These are phyloP conservation scores for Gibbula magus DNA, from an alignment of 2,888 invertebrate species.

Conservation along the genomic window DNA sequence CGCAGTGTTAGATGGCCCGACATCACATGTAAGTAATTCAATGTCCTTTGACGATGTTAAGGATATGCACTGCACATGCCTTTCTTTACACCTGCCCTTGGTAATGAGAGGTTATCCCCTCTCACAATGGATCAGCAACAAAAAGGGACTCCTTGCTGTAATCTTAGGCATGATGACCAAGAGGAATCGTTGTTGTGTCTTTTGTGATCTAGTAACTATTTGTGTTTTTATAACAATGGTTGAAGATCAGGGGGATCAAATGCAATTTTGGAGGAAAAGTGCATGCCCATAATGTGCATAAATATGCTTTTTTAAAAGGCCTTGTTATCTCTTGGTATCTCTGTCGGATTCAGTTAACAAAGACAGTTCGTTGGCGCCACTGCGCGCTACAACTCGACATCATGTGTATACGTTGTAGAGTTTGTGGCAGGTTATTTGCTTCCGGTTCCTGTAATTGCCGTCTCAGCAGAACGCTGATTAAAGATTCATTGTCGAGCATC, in stretches of 20 bases:
- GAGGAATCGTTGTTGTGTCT: neutral
- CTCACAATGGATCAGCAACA: neutral
- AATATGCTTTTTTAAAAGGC: neutral
- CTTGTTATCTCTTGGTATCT: neutral
- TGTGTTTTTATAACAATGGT: too few species aligned
- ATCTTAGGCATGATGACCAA: neutral
- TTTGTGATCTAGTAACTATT: neutral
- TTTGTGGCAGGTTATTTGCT: neutral
- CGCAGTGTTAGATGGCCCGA: neutral
- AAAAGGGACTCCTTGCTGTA: neutral
- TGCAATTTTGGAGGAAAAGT: neutral
- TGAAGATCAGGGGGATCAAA: too few species aligned
- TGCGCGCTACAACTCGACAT: neutral
- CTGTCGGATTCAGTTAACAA: neutral
- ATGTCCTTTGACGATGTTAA: neutral
- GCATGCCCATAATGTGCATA: neutral
- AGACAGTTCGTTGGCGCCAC: constrained; percentile 1
- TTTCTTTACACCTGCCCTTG: neutral
- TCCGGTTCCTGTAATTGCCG: neutral
- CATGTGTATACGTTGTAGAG: neutral
- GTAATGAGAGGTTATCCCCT: neutral
- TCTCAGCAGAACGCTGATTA: neutral
- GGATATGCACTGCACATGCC: constrained; percentile 9
- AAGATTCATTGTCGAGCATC: neutral
- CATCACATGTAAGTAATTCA: neutral